Evolutionary conservation across 2,888 invertebrate species (phyloP), one percentile per base, ranked within the genome.

Genomic region (Eudasyphora cyanicolor): DNA sequence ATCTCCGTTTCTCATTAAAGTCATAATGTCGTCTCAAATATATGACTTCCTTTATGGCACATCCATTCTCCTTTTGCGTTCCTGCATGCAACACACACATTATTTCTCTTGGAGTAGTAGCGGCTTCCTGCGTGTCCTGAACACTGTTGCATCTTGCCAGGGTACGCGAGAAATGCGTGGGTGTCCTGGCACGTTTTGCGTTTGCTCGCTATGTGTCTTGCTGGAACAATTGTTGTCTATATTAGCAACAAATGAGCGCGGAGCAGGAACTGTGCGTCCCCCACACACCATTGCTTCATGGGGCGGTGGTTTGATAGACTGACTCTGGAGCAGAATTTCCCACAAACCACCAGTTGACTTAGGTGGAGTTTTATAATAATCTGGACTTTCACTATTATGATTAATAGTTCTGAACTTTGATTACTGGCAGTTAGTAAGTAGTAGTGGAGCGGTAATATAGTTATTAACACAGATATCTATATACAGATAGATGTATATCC

Each of bases 1-100:
- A 83, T 83, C 79, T 80, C 83, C 83, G 76, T 70, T 80, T 79
- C 76, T 80, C 77, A 83, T 83, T 83, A 83, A 79, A 80, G 70
- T 77, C 77, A 80, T 77, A 67, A 83, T 83, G 76, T 74, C 76
- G 74, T 73, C 79, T 76, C 38, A 71, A 73, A 79, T 79, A 62
- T 79, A 82, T 62, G 79, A 79, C 82, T 79, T 82, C 82, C 82
- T 62, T 77, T 74, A 80, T 83, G 70, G 74, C 76, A 69, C 62
- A 77, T 79, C 83, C 83, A 79, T 70, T 67, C 32, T 1, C 32
- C 60, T 76, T n/a, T n/a, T n/a, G n/a, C n/a, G 32, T 49, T 7
- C 57, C 24, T 14, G 14, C 45, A 45, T n/a, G 19, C 24, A 21
- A 57, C 27, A 12, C 27, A 27, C 27, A 57, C 49, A 49, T n/a